Evolutionary conservation across 2,888 invertebrate species (phyloP).

Genomic region (Flexamia atlantica): DNA sequence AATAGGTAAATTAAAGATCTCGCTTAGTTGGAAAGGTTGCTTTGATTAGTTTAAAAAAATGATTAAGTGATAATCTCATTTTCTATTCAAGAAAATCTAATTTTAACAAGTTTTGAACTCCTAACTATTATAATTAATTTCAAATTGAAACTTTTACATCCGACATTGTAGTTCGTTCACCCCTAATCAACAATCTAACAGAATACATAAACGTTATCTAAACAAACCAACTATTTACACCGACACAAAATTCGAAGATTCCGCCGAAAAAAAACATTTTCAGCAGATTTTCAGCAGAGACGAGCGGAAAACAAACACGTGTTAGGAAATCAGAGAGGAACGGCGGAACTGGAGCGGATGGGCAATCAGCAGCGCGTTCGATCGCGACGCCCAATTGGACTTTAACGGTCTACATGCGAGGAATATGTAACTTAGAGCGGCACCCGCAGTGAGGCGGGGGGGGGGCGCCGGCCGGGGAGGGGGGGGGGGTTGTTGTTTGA

Average conservation of each 20-base stretch:
- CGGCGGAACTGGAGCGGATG: constrained; percentile 29
- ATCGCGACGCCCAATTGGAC: constrained; percentile 56
- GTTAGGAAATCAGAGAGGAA: constrained; percentile 53
- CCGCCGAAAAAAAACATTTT: too few species aligned
- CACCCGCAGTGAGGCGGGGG: not conserved
- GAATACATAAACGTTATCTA: not conserved
- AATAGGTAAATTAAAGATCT: too few species aligned
- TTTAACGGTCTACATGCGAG: constrained; percentile 57
- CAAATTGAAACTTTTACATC: too few species aligned
- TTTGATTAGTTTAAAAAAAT: too few species aligned
- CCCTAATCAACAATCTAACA: too few species aligned
- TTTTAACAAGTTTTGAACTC: too few species aligned
- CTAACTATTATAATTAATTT: too few species aligned
- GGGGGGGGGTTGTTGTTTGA: constrained; percentile 47
- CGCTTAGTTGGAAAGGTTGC: too few species aligned
- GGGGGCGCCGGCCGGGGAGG: constrained; percentile 69
- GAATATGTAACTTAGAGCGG: constrained; percentile 51
- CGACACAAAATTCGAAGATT: too few species aligned
- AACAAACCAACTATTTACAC: not conserved
- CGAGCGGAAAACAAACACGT: constrained; percentile 51
- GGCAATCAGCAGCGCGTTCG: constrained; percentile 57
- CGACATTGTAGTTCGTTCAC: too few species aligned
- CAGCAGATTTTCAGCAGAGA: constrained; percentile 25
- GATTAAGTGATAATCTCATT: too few species aligned
- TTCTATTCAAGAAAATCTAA: too few species aligned